Conservation (phyloP, 2,797 vertebrate genomes). For the Monodelphis domestica region DNA sequence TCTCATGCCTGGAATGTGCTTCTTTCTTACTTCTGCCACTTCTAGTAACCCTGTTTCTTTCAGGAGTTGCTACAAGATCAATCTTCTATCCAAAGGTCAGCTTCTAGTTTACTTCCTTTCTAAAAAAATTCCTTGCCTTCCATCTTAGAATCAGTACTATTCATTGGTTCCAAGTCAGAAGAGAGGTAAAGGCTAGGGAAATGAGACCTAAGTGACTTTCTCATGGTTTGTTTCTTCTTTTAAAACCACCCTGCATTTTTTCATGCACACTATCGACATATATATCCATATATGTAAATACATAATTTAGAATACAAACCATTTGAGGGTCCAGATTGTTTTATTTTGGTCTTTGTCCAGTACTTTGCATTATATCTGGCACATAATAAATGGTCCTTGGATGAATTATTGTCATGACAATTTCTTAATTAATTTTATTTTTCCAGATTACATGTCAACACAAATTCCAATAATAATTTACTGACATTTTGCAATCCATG, state of each 20-base stretch:
- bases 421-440: too few relatives aligned
- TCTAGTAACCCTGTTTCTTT: background rate
- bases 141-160: too few relatives aligned
- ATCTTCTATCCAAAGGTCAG: background rate
- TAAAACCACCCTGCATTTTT: background rate
- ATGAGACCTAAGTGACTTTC: too few relatives aligned
- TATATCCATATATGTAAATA: background rate
- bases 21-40: background rate
- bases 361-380: background rate
- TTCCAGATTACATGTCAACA: too few relatives aligned
- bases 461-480: too few relatives aligned
- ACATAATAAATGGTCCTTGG: too few relatives aligned
- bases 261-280: background rate
- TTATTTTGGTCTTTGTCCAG: background rate
- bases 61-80: background rate
- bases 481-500: too few relatives aligned
- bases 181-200: too few relatives aligned
- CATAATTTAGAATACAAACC: background rate
- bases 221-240: too few relatives aligned
- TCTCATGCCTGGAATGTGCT: background rate
- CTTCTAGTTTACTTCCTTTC: background rate
- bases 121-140: too few relatives aligned
- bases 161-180: too few relatives aligned
- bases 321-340: background rate
- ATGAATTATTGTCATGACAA: too few relatives aligned